Conservation (phyloP, 1,140 invertebrate genomes). For the Drosophila paulistorum region DNA sequence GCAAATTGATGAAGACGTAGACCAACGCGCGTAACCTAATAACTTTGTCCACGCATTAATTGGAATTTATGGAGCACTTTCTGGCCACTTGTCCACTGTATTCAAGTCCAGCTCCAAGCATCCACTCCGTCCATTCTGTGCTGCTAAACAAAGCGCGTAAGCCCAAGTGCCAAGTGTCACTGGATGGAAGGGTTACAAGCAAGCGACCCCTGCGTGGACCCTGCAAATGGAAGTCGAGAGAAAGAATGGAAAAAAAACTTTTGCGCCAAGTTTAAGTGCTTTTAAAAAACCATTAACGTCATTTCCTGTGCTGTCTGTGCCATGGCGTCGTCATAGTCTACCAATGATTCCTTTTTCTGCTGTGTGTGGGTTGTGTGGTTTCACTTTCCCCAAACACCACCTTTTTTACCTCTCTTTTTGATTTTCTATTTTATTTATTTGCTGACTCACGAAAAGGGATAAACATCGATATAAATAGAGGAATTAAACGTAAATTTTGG, state of each 20-base stretch:
- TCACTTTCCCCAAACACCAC: not conserved
- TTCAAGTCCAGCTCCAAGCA: not conserved
- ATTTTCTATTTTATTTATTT: constrained; percentile 18
- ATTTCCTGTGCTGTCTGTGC: constrained; percentile 59
- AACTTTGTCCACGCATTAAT: constrained; percentile 73
- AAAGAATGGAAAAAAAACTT: constrained; percentile 38
- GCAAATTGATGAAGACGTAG: constrained; percentile 66
- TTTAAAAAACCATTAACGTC: constrained; percentile 81
- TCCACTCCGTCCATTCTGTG: not conserved
- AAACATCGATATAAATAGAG: constrained; percentile 43
- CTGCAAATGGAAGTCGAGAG: constrained; percentile 30
- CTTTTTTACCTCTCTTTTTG: not conserved
- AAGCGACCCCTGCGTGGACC: constrained; percentile 14
- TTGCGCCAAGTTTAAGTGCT: constrained; percentile 76
- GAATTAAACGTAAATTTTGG: constrained; percentile 50
- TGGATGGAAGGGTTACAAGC: constrained; percentile 52
- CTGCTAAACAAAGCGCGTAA: constrained; percentile 68
- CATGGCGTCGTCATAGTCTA: not conserved
- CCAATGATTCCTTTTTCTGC: not conserved
- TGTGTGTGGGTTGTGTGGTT: not conserved
- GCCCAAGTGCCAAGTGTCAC: constrained; percentile 42
- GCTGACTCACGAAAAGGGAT: constrained; percentile 25
- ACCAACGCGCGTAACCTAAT: constrained; percentile 67
- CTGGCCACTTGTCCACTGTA: constrained; percentile 19
- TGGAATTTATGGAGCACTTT: constrained; percentile 70